Evolutionary conservation across 1,140 invertebrate species (phyloP), one percentile per base, ranked within the genome.

Genomic region (Drosophila takahashii): DNA sequence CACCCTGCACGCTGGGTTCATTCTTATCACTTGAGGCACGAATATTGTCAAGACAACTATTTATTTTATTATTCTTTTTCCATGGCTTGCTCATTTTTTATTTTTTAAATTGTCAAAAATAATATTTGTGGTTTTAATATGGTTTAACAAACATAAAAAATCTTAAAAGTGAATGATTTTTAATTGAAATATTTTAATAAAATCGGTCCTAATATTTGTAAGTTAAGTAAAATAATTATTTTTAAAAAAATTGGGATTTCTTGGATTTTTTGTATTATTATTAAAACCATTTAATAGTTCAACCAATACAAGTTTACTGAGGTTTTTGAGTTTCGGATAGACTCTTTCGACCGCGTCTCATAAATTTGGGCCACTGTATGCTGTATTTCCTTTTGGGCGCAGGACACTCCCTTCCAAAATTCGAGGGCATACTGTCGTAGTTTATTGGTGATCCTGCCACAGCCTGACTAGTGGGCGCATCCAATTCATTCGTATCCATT

Each of bases 1-100:
- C 8, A 58, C n/a, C 37, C 39, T 60, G 65, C 83, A 87, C n/a
- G 41, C 64, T 7, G 70, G 66, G 79, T 81, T 81, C 83, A 87
- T 79, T 53, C 26, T 62, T 7, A 8, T 22, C 42, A 16, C 13
- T 16, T 8, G 7, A 11, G 22, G 9, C 18, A 39, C 27, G 15
- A 47, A 39, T 73, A 13, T 58, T 37, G 45, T 39, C 22, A 27
- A 22, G 7, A 18, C 42, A 27, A 42, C 41, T 10, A 41, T 64
- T 39, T 3, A 41, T 16, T 41, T 50, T 39, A 22, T 7, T 39
- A 29, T 7, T 15, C 4, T 26, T 51, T 13, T 51, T 34, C 3
- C 37, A 8, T 13, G 29, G 59, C 18, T n/a, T 65, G 22, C 15
- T 22, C 10, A 39, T 36, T 22, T 62, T 26, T 39, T 11, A 22